Evolutionary conservation across 2,113 vertebrate species (phyloP), one percentile per base, ranked within the genome.

Genomic region (Phaethornis superciliosus): DNA sequence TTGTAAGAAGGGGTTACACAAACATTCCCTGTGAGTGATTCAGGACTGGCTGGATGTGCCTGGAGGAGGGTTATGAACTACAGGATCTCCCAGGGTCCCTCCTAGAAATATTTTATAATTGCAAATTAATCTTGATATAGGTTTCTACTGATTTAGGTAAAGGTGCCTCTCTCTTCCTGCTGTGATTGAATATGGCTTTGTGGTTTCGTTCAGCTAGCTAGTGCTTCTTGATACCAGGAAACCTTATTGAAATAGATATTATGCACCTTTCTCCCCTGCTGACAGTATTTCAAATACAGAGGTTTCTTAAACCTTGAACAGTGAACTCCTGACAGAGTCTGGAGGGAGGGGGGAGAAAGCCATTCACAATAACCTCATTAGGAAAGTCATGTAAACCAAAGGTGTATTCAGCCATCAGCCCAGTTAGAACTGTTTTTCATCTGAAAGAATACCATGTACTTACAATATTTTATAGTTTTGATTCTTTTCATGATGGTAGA

Each of bases 1-100:
- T 88, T 88, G 63, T 51, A 88, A 46, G 59, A 96, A 87, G 42
- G 47, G 88, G 77, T 96, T 94, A 95, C 26, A 63, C 63, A 96
- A 96, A 91, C 85, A 96, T 90, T 93, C 82, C 67, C 81, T 1
- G 0, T 1, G 5, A 94, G 42, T 82, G 51, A 88, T 91, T 80
- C 82, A 85, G 88, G 32, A 72, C 75, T 62, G 54, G 11, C 35
- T 89, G 49, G 16, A 65, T 85, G 75, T 90, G 75, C 82, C 92
- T 89, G 55, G 55, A 93, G 90, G 58, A 88, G 28, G 55, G 76
- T 94, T 89, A 88, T 82, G 90, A 95, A 90, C 88, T 91, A 40
- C 51, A 62, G 59, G 58, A 80, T 82, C 62, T 65, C 47, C 68
- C 51, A 85, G 51, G 51, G 68, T 77, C 32, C 21, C 16, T 76